Percentiles rank a stretch among this genome's conserved stretches.
Conservation (phyloP, 2,797 vertebrate genomes). For the Hyperoplus immaculatus region DNA sequence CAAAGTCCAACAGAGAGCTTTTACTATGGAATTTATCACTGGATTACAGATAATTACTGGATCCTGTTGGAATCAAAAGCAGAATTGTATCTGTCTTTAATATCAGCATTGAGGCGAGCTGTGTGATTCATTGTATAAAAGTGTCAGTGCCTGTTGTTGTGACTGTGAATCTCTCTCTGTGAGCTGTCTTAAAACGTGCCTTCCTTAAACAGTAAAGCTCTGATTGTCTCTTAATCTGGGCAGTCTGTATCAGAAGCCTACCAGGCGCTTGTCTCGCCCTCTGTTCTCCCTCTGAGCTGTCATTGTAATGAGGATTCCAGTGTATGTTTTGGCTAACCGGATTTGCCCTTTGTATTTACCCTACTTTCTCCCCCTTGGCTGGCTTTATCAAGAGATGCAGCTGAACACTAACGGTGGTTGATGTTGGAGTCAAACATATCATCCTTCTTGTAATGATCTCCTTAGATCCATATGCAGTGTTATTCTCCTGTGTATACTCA, state of each 20-base stretch:
- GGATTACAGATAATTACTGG: not conserved
- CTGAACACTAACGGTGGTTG: constrained; percentile 13
- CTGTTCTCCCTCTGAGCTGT: constrained; percentile 38
- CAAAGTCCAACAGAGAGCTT: constrained; percentile 43
- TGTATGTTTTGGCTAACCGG: constrained; percentile 71
- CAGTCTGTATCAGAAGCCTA: constrained; percentile 57
- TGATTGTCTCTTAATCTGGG: constrained; percentile 65
- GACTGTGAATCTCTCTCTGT: constrained; percentile 37
- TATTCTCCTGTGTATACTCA: not conserved
- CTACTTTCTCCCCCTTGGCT: constrained; percentile 68
- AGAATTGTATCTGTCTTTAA: constrained; percentile 44
- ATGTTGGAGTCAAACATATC: constrained; percentile 29
- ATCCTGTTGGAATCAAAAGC: constrained; percentile 37
- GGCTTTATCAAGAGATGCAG: constrained; percentile 41
- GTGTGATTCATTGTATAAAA: constrained; percentile 36
- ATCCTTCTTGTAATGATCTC: constrained; percentile 12
- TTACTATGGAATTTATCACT: constrained; percentile 43
- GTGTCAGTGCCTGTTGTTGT: constrained; percentile 41
- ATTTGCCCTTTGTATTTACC: constrained; percentile 76
- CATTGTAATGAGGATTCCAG: constrained; percentile 62
- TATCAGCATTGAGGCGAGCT: constrained; percentile 49
- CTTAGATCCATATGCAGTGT: not conserved
- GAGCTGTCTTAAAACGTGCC: constrained; percentile 45
- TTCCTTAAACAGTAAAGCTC: constrained; percentile 66
- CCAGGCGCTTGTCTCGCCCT: constrained; percentile 43